phyloP scores from a whole-genome alignment of 2,113 vertebrate species.

The Petroica traversi region DNA sequence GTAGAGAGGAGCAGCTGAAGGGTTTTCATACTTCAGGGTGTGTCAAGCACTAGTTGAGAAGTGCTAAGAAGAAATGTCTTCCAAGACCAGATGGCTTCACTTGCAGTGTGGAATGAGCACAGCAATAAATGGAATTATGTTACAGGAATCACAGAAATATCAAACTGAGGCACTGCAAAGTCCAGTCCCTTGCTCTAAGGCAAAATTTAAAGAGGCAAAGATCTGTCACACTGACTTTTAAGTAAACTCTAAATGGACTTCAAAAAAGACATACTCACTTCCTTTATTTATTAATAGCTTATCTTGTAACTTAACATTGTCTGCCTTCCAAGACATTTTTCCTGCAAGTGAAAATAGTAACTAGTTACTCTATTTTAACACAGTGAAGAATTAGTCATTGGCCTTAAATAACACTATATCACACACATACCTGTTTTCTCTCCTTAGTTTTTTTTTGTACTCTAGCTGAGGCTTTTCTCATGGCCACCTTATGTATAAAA shows the following conservation, averaged over 20 bases:
- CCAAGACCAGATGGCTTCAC: background rate
- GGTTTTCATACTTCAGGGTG: background rate
- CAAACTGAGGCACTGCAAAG: background rate
- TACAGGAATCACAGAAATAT: background rate
- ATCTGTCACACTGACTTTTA: background rate
- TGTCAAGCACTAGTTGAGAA: background rate
- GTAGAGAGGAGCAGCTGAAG: background rate
- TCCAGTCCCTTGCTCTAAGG: background rate
- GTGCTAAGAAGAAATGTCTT: background rate
- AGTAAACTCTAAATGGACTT: background rate
- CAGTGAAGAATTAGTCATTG: background rate
- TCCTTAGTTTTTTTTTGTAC: background rate
- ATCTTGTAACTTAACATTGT: background rate
- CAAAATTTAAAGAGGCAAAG: background rate
- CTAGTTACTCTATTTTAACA: background rate
- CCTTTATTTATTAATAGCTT: background rate
- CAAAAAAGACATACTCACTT: background rate
- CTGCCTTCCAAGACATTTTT: background rate
- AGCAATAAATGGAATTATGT: background rate
- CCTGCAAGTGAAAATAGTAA: background rate
- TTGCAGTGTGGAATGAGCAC: background rate
- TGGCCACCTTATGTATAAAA: background rate
- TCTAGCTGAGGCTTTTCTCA: background rate
- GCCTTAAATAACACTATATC: background rate
- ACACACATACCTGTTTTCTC: background rate